Percentiles rank a stretch among this genome's conserved stretches.
Conservation (phyloP, 1,140 invertebrate species). For the Drosophila sp. region DNA sequence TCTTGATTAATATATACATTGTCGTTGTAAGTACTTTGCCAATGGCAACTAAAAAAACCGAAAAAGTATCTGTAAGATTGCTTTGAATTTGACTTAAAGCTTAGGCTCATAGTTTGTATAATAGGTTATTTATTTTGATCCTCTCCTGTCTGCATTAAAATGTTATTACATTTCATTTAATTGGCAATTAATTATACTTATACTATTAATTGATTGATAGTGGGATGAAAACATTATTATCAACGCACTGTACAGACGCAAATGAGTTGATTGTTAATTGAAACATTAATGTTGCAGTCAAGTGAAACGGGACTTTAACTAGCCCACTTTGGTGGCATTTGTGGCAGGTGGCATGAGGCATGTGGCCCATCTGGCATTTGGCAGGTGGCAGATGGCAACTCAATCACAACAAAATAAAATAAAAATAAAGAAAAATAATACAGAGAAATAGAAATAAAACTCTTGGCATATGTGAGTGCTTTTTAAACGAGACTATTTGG, state of each 20-base stretch:
- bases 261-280: constrained; percentile 18
- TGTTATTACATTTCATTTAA: no score
- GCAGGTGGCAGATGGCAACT: constrained; percentile 38
- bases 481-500: constrained; percentile 30
- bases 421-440: neutral
- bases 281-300: constrained; percentile 7
- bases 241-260: neutral
- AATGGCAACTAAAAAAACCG: neutral
- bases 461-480: constrained; percentile 22
- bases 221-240: no score
- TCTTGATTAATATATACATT: constrained; percentile 2
- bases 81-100: no score
- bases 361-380: constrained; percentile 11
- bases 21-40: constrained; percentile 1
- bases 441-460: constrained; percentile 4
- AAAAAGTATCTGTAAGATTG: neutral
- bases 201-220: no score
- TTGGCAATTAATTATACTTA: no score
- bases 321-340: constrained; percentile 7
- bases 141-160: no score
- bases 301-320: constrained; percentile 26
- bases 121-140: no score
- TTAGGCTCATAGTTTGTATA: no score
- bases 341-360: constrained; percentile 20
- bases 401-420: constrained; percentile 16